A percentile compares a stretch with the other conserved stretches of the same genome.
These are phyloP conservation scores for Oophaga pumilio DNA, from an alignment of 2,113 vertebrate species.

Conservation along the genomic window DNA sequence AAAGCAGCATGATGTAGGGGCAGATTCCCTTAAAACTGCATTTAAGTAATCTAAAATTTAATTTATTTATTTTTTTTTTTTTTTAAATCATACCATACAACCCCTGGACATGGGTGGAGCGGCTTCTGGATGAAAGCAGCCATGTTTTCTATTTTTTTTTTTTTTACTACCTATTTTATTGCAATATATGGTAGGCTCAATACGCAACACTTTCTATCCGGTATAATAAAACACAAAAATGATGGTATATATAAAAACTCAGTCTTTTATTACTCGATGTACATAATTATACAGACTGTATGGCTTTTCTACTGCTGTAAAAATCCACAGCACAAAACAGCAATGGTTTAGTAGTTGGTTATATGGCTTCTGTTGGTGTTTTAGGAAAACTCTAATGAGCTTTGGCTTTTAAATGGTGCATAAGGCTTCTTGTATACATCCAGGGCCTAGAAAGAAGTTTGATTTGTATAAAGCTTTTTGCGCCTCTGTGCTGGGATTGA, in stretches of 20 bases:
- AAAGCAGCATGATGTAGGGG: no score
- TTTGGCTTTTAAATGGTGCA: background rate
- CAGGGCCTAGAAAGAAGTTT: background rate
- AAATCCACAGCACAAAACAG: background rate
- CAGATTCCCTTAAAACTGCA: no score
- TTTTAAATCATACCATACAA: no score
- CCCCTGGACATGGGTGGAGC: no score
- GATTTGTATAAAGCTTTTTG: background rate
- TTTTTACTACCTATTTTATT: no score
- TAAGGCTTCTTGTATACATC: conserved; percentile 1
- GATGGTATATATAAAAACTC: background rate
- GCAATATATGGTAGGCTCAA: no score
- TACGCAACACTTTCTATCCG: background rate
- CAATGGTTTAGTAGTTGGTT: background rate
- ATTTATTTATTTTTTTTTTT: no score
- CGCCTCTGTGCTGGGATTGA: background rate
- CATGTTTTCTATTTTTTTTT: no score
- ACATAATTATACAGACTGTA: background rate
- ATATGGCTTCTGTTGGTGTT: background rate
- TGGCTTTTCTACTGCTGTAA: background rate
- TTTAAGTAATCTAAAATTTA: no score
- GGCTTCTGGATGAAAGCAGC: no score
- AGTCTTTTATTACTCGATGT: background rate
- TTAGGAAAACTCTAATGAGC: background rate
- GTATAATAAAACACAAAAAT: background rate